Percentiles rank a stretch among this genome's conserved stretches.
Evolutionary conservation across 2,113 vertebrate species (phyloP).

Genomic region (Petrocephalus zakoni): DNA sequence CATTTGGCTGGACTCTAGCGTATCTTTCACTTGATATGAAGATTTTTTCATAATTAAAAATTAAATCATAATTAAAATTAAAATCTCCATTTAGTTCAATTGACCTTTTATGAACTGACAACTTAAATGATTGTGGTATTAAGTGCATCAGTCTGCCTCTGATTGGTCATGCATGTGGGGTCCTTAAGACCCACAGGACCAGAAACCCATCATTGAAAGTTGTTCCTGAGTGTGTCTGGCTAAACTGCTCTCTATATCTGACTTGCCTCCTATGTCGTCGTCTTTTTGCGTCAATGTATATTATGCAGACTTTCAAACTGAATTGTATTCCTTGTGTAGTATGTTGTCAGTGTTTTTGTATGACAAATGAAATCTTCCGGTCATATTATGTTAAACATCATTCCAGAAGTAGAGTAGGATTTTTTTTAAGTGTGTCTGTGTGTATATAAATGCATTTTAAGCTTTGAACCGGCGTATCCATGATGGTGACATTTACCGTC

Average conservation of each 20-base stretch:
- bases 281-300: not conserved
- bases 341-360: not conserved
- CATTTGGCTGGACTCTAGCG: not conserved
- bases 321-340: not conserved
- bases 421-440: conserved; percentile 38
- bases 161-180: not conserved
- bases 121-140: not conserved
- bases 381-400: conserved; percentile 37
- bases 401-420: conserved; percentile 40
- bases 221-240: not conserved
- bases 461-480: conserved; percentile 19
- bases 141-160: not conserved
- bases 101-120: not conserved
- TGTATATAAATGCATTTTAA: conserved; percentile 56
- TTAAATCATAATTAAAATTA: too few relatives aligned
- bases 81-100: not conserved
- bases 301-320: not conserved
- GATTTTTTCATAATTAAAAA: not conserved
- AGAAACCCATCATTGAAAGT: not conserved
- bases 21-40: not conserved
- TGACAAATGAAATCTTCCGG: conserved; percentile 12
- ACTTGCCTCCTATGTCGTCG: not conserved
- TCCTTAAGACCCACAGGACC: not conserved
- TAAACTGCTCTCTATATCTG: not conserved
- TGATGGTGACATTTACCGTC: not conserved